Evolutionary conservation across 2,113 vertebrate genomes (phyloP).

Genomic region (Sceloporus undulatus): DNA sequence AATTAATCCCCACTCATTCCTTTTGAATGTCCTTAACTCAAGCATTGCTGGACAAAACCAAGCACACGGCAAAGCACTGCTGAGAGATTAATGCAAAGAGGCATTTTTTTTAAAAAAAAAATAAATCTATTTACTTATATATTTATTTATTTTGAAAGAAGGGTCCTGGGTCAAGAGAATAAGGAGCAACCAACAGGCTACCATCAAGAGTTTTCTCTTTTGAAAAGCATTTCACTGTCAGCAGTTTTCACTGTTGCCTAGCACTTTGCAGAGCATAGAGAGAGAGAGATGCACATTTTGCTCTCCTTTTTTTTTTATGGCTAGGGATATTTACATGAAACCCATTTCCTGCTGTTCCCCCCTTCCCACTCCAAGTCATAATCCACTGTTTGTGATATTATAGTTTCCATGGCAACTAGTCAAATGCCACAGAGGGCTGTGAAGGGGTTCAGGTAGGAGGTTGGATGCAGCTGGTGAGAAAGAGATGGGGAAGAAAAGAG

Average conservation of each 20-base stretch:
- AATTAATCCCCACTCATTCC: slow-evolving; percentile 44
- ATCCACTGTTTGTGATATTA: slow-evolving; percentile 45
- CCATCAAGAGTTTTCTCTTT: not conserved
- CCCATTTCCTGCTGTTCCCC: slow-evolving; percentile 62
- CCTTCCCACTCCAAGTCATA: slow-evolving; percentile 44
- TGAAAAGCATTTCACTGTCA: not conserved
- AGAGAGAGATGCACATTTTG: slow-evolving; percentile 28
- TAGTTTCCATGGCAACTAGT: slow-evolving; percentile 58
- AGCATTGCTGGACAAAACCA: not conserved
- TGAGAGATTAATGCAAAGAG: not conserved
- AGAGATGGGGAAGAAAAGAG: not conserved
- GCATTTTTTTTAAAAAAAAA: not conserved
- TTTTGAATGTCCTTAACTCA: slow-evolving; percentile 40
- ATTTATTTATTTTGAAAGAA: no score
- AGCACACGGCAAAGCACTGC: not conserved
- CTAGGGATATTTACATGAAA: slow-evolving; percentile 56
- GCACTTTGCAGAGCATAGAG: slow-evolving; percentile 44
- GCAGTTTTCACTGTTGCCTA: not conserved
- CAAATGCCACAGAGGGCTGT: slow-evolving; percentile 55
- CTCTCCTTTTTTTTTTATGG: slow-evolving; percentile 45
- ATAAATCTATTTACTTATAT: not conserved
- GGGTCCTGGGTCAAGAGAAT: not conserved
- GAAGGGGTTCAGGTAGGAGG: slow-evolving; percentile 62
- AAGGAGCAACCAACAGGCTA: not conserved
- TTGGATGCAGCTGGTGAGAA: slow-evolving; percentile 37